These are phyloP conservation scores for Malurus elegans DNA, from an alignment of 2,113 vertebrate species.

Conservation along the genomic window DNA sequence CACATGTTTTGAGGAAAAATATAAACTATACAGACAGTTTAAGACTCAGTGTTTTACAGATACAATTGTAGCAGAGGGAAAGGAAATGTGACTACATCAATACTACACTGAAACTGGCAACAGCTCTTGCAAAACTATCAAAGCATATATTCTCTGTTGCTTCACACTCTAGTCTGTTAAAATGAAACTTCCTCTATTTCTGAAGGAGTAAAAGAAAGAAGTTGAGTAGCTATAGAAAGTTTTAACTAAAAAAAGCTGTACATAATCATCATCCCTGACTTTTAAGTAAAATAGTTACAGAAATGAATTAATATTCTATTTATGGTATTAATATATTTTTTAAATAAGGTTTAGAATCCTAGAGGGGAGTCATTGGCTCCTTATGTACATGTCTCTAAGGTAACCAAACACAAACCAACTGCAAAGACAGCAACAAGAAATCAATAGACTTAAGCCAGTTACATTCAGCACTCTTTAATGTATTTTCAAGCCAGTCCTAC, in stretches of 20 bases:
- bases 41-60: neutral
- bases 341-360: neutral
- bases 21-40: neutral
- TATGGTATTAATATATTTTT: neutral
- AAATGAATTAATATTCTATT: neutral
- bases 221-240: neutral
- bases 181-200: constrained; percentile 28
- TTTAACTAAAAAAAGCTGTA: neutral
- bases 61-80: neutral
- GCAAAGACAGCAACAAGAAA: neutral
- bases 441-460: neutral
- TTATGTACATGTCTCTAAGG: neutral
- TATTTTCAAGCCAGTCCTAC: neutral
- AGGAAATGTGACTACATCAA: neutral
- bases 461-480: neutral
- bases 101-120: neutral
- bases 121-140: constrained; percentile 34
- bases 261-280: neutral
- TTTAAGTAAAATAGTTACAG: neutral
- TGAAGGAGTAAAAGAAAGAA: neutral
- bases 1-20: neutral
- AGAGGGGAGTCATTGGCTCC: neutral
- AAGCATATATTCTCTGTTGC: neutral
- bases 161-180: neutral
- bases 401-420: neutral